A percentile compares a stretch with the other conserved stretches of the same genome.
Conservation (phyloP, 1,140 invertebrate genomes). For the Ladona fulva region DNA sequence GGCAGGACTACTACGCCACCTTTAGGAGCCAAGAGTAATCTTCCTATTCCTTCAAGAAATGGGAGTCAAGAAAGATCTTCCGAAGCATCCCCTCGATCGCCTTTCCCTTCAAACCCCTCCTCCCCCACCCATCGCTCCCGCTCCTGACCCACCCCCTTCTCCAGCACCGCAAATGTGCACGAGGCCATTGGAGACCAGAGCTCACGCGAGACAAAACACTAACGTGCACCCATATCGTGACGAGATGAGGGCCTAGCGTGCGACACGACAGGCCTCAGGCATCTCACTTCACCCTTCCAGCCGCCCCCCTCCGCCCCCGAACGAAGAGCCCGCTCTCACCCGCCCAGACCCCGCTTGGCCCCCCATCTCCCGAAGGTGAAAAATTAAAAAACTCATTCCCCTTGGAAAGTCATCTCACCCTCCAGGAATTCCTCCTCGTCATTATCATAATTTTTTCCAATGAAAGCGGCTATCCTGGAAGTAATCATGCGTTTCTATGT, state of each 20-base stretch:
- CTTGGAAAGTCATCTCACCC: not conserved
- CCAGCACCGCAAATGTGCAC: not conserved
- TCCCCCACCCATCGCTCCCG: not conserved
- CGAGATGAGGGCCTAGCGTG: not conserved
- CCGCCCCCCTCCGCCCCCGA: not conserved
- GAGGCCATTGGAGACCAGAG: not conserved
- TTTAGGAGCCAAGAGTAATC: too few species aligned
- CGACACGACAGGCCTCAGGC: not conserved
- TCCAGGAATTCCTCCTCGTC: not conserved
- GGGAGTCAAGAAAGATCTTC: too few species aligned
- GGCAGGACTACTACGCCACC: too few species aligned
- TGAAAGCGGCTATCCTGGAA: not conserved
- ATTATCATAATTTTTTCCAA: slow-evolving; percentile 7
- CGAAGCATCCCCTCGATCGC: not conserved
- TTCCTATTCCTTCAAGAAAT: too few species aligned
- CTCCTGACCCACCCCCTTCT: not conserved
- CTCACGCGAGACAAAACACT: slow-evolving; percentile 1
- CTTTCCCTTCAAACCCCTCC: not conserved
- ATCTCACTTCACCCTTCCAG: not conserved
- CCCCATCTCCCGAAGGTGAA: not conserved
- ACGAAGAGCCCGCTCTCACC: not conserved
- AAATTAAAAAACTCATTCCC: not conserved
- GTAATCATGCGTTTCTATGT: not conserved
- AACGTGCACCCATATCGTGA: not conserved
- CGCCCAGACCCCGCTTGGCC: not conserved